These are phyloP conservation scores for Erannis defoliaria DNA, from an alignment of 2,888 invertebrate species.

Conservation along the genomic window DNA sequence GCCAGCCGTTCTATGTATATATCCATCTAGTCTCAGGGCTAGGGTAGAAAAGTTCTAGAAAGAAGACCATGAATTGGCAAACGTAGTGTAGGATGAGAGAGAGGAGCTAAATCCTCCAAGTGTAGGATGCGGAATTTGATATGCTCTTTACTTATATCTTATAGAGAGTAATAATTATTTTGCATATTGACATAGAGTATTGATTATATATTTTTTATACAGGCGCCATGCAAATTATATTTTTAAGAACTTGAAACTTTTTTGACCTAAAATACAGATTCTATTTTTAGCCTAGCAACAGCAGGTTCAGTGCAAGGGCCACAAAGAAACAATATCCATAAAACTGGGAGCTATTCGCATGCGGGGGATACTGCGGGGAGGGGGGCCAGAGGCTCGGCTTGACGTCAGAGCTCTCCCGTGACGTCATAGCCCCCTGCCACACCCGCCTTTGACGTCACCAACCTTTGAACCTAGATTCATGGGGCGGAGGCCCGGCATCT, in stretches of 20 bases:
- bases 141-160: too few species aligned
- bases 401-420: conserved; percentile 84
- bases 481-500: conserved; percentile 9
- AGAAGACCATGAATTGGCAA: too few species aligned
- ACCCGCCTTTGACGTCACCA: conserved; percentile 83
- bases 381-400: conserved; percentile 64
- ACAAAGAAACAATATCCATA: conserved; percentile 74
- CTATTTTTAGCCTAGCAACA: conserved; percentile 27
- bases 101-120: too few species aligned
- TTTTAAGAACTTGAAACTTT: neutral
- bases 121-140: too few species aligned
- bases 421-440: conserved; percentile 81
- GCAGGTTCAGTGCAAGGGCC: conserved; percentile 45
- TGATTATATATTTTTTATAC: too few species aligned
- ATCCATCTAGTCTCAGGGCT: too few species aligned
- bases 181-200: too few species aligned
- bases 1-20: too few species aligned
- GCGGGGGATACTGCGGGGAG: conserved; percentile 54
- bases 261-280: neutral
- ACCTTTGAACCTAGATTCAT: conserved; percentile 50
- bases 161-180: too few species aligned
- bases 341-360: conserved; percentile 70
- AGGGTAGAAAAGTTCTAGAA: too few species aligned
- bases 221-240: too few species aligned
- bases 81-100: too few species aligned